These are phyloP conservation scores for Mormyrus iriodes DNA, from an alignment of 2,113 vertebrate genomes.

Conservation along the genomic window DNA sequence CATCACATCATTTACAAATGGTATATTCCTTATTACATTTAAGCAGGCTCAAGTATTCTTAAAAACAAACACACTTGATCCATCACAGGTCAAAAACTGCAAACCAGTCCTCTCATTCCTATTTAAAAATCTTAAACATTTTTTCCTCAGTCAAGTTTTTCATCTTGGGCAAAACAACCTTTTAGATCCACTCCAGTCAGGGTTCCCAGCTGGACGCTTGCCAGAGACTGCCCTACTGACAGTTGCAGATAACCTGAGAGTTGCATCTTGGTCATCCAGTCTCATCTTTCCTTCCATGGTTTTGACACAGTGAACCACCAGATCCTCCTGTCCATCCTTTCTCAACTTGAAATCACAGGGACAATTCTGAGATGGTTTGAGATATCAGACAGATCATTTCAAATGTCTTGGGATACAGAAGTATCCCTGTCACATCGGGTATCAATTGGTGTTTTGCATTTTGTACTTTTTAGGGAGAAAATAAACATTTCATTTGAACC, in stretches of 20 bases:
- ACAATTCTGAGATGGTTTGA: background rate
- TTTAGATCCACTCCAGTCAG: background rate
- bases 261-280: background rate
- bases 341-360: background rate
- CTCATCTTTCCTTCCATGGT: background rate
- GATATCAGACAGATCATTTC: background rate
- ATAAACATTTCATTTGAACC: background rate
- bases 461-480: background rate
- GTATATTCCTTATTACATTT: background rate
- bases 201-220: background rate
- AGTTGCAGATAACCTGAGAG: background rate
- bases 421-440: background rate
- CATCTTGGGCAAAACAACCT: background rate
- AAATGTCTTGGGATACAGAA: background rate
- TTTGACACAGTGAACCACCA: background rate
- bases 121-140: background rate
- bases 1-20: background rate
- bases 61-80: background rate
- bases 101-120: background rate
- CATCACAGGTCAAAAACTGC: background rate
- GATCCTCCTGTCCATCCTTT: background rate
- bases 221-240: background rate
- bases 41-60: background rate
- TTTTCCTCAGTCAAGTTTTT: background rate
- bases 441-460: background rate